A percentile compares a stretch with the other conserved stretches of the same genome.
phyloP scores from a whole-genome alignment of 2,797 vertebrate genomes.

The Arctocebus calabarensis region DNA sequence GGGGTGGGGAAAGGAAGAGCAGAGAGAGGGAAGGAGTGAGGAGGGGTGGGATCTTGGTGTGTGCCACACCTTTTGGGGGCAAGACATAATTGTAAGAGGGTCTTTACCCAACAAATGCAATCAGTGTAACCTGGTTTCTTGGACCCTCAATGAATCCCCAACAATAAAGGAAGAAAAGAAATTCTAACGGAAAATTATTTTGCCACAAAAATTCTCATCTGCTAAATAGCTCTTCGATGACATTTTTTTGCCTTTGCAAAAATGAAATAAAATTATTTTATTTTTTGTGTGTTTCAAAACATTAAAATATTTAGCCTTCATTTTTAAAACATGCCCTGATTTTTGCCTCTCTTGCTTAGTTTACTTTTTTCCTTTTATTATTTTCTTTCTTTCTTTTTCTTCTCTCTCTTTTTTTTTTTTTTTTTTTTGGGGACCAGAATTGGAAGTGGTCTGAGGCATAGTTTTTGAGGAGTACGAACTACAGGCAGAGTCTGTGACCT shows the following conservation, averaged over 20 bases:
- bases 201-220: slow-evolving; percentile 2
- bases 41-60: too few relatives aligned
- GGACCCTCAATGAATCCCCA: too few relatives aligned
- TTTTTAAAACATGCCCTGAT: not conserved
- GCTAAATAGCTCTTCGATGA: not conserved
- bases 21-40: too few relatives aligned
- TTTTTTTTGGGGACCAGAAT: not conserved
- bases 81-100: too few relatives aligned
- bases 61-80: too few relatives aligned
- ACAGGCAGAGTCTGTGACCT: fast-evolving
- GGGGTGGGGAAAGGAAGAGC: too few relatives aligned
- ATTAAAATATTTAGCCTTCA: not conserved
- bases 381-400: not conserved
- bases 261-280: not conserved
- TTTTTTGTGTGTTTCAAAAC: not conserved
- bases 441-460: too few relatives aligned
- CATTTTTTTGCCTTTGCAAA: not conserved
- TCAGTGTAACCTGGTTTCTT: too few relatives aligned
- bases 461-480: not conserved
- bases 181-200: slow-evolving; percentile 6
- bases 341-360: not conserved
- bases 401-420: not conserved
- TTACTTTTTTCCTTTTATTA: not conserved
- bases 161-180: too few relatives aligned
- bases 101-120: too few relatives aligned